Conservation (phyloP, 2,113 vertebrate species). For the Vidua chalybeata region DNA sequence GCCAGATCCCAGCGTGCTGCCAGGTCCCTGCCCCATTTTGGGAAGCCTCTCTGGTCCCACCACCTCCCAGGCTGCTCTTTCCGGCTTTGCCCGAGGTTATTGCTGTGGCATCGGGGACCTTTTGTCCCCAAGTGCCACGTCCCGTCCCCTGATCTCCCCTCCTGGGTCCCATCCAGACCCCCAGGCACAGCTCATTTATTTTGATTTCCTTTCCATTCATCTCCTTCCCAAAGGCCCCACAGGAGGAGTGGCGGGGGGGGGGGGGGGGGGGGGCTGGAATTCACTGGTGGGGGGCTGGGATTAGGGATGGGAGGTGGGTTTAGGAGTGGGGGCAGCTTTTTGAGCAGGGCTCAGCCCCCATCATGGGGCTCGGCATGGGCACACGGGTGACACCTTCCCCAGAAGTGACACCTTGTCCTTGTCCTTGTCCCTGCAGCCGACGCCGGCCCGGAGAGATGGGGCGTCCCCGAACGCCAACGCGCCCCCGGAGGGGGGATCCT, state of each 20-base stretch:
- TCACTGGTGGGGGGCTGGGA: rapidly evolving
- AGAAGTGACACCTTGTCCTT: background rate
- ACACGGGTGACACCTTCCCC: rapidly evolving
- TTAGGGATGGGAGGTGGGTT: rapidly evolving
- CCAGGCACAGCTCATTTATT: background rate
- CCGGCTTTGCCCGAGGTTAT: background rate
- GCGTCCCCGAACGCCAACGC: slow-evolving; percentile 78
- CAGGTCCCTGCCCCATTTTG: background rate
- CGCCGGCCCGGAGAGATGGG: slow-evolving; percentile 85
- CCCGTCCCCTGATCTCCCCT: background rate
- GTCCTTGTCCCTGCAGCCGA: slow-evolving; percentile 45
- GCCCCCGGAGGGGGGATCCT: slow-evolving; percentile 77
- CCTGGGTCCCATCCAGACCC: background rate
- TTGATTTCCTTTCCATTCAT: slow-evolving; percentile 4
- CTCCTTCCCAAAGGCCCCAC: background rate
- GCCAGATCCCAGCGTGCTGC: rapidly evolving
- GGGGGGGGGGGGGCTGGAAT: background rate
- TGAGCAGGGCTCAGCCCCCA: background rate
- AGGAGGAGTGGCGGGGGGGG: background rate
- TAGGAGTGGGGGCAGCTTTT: rapidly evolving
- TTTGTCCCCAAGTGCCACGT: background rate
- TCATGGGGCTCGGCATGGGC: rapidly evolving
- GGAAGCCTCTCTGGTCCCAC: background rate
- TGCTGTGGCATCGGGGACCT: background rate
- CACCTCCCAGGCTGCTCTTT: background rate